These are phyloP conservation scores for Mayetiola destructor DNA, from an alignment of 2,888 invertebrate species.

Conservation along the genomic window DNA sequence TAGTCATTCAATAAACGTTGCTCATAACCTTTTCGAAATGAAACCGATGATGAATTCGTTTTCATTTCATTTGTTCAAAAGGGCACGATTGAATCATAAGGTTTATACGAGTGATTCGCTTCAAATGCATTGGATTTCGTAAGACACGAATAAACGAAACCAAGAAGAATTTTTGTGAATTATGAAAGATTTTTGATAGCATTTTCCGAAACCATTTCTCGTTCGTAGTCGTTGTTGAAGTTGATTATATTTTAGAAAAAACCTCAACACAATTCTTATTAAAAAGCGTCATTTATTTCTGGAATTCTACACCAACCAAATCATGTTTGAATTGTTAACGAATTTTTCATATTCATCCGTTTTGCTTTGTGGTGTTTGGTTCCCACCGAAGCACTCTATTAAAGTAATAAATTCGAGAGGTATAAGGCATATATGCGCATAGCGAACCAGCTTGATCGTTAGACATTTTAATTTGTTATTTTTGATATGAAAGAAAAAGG, in stretches of 20 bases:
- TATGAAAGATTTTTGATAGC: slow-evolving; percentile 11
- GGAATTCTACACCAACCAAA: not conserved
- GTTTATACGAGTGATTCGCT: too few relatives aligned
- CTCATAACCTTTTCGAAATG: too few relatives aligned
- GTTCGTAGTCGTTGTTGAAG: not conserved
- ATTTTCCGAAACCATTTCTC: too few relatives aligned
- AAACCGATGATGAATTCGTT: too few relatives aligned
- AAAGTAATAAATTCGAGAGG: not conserved
- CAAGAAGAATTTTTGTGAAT: too few relatives aligned
- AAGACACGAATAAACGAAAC: too few relatives aligned
- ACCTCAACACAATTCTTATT: slow-evolving; percentile 4
- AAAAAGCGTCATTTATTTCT: slow-evolving; percentile 4
- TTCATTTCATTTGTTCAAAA: too few relatives aligned
- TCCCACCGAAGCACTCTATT: not conserved
- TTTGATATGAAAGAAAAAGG: slow-evolving; percentile 6
- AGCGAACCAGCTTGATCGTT: not conserved
- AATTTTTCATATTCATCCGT: not conserved
- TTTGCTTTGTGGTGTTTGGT: not conserved
- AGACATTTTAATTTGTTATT: slow-evolving; percentile 10
- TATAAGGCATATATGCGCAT: not conserved
- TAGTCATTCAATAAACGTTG: too few relatives aligned
- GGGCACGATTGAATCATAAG: too few relatives aligned
- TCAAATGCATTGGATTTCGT: too few relatives aligned
- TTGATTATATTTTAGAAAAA: not conserved
- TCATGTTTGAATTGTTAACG: slow-evolving; percentile 2